phyloP scores from a whole-genome alignment of 2,113 vertebrate species.

The Scartelaos histophorus region DNA sequence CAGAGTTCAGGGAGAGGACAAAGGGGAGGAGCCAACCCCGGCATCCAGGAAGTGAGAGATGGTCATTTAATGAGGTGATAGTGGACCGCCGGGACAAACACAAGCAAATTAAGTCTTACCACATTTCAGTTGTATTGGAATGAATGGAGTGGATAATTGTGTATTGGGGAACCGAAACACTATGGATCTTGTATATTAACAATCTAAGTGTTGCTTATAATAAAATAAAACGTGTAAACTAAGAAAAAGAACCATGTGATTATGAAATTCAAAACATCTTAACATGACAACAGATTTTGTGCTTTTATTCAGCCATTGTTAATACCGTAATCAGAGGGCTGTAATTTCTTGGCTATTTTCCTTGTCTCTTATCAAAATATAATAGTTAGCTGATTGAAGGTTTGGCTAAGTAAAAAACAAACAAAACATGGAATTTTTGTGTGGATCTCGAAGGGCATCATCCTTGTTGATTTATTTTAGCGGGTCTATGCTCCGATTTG shows the following conservation, averaged over 20 bases:
- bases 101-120: conserved; percentile 6
- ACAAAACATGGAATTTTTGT: too few relatives aligned
- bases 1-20: conserved; percentile 65
- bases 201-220: neutral
- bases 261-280: neutral
- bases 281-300: neutral
- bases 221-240: too few relatives aligned
- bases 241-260: neutral
- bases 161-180: neutral
- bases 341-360: neutral
- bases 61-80: conserved; percentile 23
- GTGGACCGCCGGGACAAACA: conserved; percentile 19
- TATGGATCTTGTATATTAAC: neutral
- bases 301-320: neutral
- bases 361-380: neutral
- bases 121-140: neutral
- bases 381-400: neutral
- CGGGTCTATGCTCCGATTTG: too few relatives aligned
- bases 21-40: conserved; percentile 28
- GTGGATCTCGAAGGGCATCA: neutral
- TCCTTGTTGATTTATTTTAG: neutral
- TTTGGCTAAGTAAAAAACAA: too few relatives aligned
- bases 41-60: conserved; percentile 6
- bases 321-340: neutral
- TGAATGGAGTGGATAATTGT: neutral